Evolutionary conservation across 2,797 vertebrate genomes (phyloP), one percentile per base, ranked within the genome.

Genomic region (Eurystomus glaucurus): DNA sequence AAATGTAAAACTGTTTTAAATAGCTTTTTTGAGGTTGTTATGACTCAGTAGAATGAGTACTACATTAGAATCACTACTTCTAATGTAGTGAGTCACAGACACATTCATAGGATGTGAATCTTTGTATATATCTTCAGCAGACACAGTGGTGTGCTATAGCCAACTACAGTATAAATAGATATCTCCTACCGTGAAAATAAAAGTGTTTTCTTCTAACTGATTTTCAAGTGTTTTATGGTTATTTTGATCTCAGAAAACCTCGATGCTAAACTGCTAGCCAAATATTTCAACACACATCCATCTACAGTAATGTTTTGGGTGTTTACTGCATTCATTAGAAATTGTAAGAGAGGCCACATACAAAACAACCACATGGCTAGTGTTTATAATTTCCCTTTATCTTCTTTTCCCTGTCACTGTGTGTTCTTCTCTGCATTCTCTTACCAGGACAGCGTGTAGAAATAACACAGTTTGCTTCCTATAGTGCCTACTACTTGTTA

Each of bases 1-100:
- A 33, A 79, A 83, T 86, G 91, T 74, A 62, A 55, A 16, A 26
- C 41, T n/a, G 4, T 76, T 93, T 91, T 55, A 80, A 19, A 58
- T 57, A 90, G 13, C 11, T 79, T 96, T 92, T 65, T 61, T 2
- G 9, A 2, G 43, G 3, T n/a, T 78, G 19, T 51, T 71, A 80
- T 65, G 41, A 74, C 35, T 95, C 78, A 82, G 9, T 21, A 70
- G 70, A 94, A 93, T 22, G 14, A n/a, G n/a, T n/a, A n/a, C n/a
- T n/a, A n/a, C n/a, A n/a, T n/a, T n/a, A n/a, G n/a, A n/a, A n/a
- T n/a, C n/a, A n/a, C n/a, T n/a, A n/a, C 29, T 85, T 93, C 55
- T 57, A 78, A 86, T 26, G 31, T 91, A 87, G 39, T 60, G 88
- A 94, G 28, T 89, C 43, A 81, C 35, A 83, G 28, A 46, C 18